Conservation (phyloP, 2,113 vertebrate genomes). For the Syngnathus floridae region DNA sequence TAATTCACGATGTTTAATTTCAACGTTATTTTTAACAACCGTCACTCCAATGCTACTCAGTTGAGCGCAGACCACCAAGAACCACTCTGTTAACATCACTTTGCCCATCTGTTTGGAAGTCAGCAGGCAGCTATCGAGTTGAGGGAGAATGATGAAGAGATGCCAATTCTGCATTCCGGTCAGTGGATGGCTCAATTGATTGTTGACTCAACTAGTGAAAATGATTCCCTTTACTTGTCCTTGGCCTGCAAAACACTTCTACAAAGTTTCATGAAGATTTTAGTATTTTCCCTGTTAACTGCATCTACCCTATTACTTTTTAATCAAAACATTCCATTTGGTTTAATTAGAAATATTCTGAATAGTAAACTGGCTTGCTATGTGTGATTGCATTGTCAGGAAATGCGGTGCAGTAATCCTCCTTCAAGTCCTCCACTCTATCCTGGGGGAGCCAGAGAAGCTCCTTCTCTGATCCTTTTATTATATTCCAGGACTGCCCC, state of each 20-base stretch:
- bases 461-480: slow-evolving; percentile 15
- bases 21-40: too few relatives aligned
- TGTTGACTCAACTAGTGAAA: not conserved
- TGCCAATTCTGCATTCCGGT: not conserved
- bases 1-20: too few relatives aligned
- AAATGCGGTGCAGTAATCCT: not conserved
- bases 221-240: not conserved
- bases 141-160: not conserved
- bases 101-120: not conserved
- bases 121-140: not conserved
- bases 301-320: not conserved
- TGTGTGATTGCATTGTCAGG: not conserved
- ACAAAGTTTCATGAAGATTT: slow-evolving; percentile 3
- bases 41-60: not conserved
- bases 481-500: slow-evolving; percentile 8
- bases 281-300: not conserved
- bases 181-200: not conserved
- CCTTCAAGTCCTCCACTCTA: not conserved
- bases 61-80: not conserved
- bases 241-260: not conserved
- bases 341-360: not conserved
- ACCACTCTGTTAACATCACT: not conserved
- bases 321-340: not conserved
- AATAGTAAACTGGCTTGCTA: not conserved
- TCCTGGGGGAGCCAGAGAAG: not conserved